Evolutionary conservation across 1,140 invertebrate species (phyloP), one percentile per base, ranked within the genome.

Genomic region (Panulirus ornatus): DNA sequence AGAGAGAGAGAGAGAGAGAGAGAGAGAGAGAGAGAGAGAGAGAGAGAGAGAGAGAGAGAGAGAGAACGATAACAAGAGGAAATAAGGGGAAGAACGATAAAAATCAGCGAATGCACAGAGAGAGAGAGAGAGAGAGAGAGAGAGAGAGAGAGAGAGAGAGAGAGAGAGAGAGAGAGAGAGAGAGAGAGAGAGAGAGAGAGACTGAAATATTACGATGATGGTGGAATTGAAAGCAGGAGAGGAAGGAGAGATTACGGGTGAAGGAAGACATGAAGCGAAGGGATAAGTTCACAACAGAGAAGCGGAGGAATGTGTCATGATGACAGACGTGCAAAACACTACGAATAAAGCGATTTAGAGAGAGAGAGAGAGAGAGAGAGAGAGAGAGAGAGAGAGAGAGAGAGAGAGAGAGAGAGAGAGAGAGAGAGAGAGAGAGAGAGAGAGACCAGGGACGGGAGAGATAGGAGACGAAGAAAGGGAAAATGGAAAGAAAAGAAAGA

Each of bases 341-440:
- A 63, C 27, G 58, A 16, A 63, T 63, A 27, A 16, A 63, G n/a
- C n/a, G n/a, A n/a, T n/a, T n/a, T n/a, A n/a, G n/a, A n/a, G n/a
- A n/a, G n/a, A n/a, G n/a, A n/a, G 58, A 63, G 58, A 63, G 58
- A 63, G 58, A 63, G 30, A 36, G 30, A 76, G 30, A 76, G 73
- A 40, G 30, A 76, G 30, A 36, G 30, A 36, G 30, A 36, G 38
- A 34, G 30, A 36, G 73, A 76, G 30, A 76, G 30, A 76, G 73
- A 76, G 30, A 76, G 73, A 76, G 30, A 76, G 30, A 40, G 30
- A 30, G 73, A 76, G 30, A 76, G n/a, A 76, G 30, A 76, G 73
- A 76, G 30, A 76, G 30, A 30, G 73, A 76, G 73, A 76, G 73
- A 76, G 73, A 76, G 78, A 81, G 14, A 81, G 76, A 79, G 8